Base-by-base conservation (phyloP, 2,888 invertebrate species). In the Pycnomerus fuliginosus region DNA sequence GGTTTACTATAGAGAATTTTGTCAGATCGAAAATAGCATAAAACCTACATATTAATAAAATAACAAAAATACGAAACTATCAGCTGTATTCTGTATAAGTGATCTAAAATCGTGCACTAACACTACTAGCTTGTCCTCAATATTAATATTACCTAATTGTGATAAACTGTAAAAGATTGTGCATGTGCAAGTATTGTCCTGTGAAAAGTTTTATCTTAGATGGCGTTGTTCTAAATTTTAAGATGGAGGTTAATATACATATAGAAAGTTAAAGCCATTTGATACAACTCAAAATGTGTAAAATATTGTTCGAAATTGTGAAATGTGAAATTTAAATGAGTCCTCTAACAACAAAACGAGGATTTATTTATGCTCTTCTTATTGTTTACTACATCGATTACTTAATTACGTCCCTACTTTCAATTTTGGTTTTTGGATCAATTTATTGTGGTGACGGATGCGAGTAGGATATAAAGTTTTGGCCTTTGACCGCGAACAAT, bases 101-200 rank as follows among this genome's bases (percentile, higher is more conserved):
- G 40, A 47, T 48, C 37, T 30, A 39, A 39, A 44, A 40, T 48
- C 39, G 46, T 44, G 49, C 45, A 50, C 49, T 43, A 46, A 41
- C 41, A 49, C 42, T 16, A n/a, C 24, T 49, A 50, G 49, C 49
- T 50, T 48, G 43, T 49, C 38, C 45, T 41, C 46, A 46, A 42
- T 44, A 48, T 44, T 39, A 36, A n/a, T 42, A 48, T 33, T 45
- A 45, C 38, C 31, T 50, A 46, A 47, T 48, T 48, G 48, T 48
- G 48, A 48, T 48, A 48, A 40, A 40, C 44, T 47, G 43, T 50
- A 45, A 48, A 44, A 44, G 43, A 41, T 49, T 36, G 49, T 50
- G 44, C 44, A 44, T 29, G 50, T 50, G 44, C 29, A 50, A n/a
- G 40, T 48, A 28, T 44, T 48, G 48, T 48, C 40, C 39, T 39